These are phyloP conservation scores for Pantala flavescens DNA, from an alignment of 1,140 invertebrate species.

Conservation along the genomic window DNA sequence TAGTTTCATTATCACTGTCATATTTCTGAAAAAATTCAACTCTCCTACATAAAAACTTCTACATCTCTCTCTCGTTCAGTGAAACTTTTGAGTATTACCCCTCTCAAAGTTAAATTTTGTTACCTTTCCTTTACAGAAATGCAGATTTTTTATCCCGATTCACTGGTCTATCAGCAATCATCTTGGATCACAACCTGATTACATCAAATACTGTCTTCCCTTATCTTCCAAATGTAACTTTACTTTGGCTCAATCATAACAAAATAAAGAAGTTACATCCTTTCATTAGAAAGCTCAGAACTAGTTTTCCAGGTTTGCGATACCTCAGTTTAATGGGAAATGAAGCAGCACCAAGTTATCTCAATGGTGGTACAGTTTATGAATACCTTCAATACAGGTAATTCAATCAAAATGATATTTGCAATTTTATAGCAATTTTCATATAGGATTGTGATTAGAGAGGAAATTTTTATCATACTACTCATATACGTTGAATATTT, in stretches of 20 bases:
- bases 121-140: constrained; percentile 42
- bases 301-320: constrained; percentile 52
- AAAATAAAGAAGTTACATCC: constrained; percentile 54
- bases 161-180: constrained; percentile 54
- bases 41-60: too few relatives aligned
- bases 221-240: constrained; percentile 50
- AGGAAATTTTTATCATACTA: too few relatives aligned
- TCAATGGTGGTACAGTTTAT: constrained; percentile 60
- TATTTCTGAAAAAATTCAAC: too few relatives aligned
- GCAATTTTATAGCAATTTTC: constrained; percentile 19
- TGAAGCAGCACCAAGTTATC: constrained; percentile 57
- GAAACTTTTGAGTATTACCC: too few relatives aligned
- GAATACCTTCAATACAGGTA: constrained; percentile 71
- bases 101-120: neutral
- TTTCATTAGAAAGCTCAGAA: constrained; percentile 53
- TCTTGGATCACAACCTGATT: constrained; percentile 62
- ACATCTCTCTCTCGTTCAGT: too few relatives aligned
- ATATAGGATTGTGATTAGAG: neutral
- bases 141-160: constrained; percentile 56
- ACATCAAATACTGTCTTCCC: constrained; percentile 53
- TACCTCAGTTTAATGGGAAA: constrained; percentile 71
- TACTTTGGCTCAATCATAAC: constrained; percentile 71
- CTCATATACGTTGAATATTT: constrained; percentile 23
- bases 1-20: too few relatives aligned
- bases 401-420: constrained; percentile 25